Evolutionary conservation across 2,888 invertebrate species (phyloP).

Genomic region (Ormyrus rosae): DNA sequence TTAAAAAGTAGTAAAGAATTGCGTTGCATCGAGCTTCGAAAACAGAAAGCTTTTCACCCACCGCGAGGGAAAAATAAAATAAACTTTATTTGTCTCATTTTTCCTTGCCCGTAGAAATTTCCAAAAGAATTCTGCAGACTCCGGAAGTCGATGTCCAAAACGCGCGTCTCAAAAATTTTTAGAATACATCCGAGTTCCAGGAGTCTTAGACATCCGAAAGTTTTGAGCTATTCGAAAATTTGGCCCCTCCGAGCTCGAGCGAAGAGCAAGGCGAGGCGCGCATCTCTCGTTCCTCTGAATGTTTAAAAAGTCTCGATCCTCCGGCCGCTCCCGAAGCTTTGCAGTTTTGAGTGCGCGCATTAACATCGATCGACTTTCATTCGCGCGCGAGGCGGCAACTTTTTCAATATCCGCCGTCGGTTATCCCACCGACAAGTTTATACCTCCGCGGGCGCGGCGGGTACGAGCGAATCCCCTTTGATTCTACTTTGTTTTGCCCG

Average conservation of each 20-base stretch:
- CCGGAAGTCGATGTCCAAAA: no score
- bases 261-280: slow-evolving; percentile 7
- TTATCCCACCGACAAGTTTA: background rate
- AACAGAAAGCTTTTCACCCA: no score
- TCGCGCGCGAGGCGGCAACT: slow-evolving; percentile 17
- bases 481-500: slow-evolving; percentile 36
- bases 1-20: no score
- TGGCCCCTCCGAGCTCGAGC: background rate
- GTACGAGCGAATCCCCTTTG: background rate
- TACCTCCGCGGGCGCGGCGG: background rate
- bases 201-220: background rate
- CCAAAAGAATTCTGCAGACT: no score
- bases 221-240: no score
- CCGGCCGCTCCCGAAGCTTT: slow-evolving; percentile 36
- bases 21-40: no score
- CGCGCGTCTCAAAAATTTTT: no score
- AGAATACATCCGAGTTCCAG: background rate
- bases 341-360: slow-evolving; percentile 59
- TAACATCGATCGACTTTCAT: slow-evolving; percentile 40
- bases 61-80: no score
- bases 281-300: slow-evolving; percentile 20
- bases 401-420: slow-evolving; percentile 38
- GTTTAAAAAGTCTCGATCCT: slow-evolving; percentile 57
- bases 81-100: no score
- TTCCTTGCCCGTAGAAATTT: no score